Percentiles rank a stretch among this genome's conserved stretches.
Conservation (phyloP, 2,797 vertebrate genomes). For the Otolemur crassicaudatus region DNA sequence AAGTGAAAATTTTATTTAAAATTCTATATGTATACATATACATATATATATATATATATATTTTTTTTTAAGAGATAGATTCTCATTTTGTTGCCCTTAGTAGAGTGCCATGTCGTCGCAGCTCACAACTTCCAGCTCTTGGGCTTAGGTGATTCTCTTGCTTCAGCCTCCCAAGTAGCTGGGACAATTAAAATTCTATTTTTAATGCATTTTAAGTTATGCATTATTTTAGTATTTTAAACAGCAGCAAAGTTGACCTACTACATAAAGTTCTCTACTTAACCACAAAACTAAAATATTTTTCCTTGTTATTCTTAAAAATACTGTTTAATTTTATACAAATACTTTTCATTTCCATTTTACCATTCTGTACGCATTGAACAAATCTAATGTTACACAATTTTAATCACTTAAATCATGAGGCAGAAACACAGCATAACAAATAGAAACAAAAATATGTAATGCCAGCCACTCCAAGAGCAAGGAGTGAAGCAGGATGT, state of each 20-base stretch:
- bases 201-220: neutral
- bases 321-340: constrained; percentile 15
- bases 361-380: neutral
- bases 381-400: neutral
- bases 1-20: constrained; percentile 34
- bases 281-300: constrained; percentile 53
- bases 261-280: constrained; percentile 20
- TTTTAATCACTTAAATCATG: neutral
- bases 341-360: constrained; percentile 43
- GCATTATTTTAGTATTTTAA: constrained; percentile 36
- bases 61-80: no score
- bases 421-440: neutral
- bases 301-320: constrained; percentile 24
- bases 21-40: no score
- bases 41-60: no score
- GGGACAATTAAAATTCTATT: neutral
- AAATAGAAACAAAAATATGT: neutral
- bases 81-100: no score
- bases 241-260: neutral
- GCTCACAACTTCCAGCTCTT: no score
- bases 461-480: neutral
- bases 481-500: neutral
- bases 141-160: no score
- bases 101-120: no score
- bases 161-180: no score